phyloP scores from a whole-genome alignment of 2,888 invertebrate genomes.

The Leptinotarsa juncta region DNA sequence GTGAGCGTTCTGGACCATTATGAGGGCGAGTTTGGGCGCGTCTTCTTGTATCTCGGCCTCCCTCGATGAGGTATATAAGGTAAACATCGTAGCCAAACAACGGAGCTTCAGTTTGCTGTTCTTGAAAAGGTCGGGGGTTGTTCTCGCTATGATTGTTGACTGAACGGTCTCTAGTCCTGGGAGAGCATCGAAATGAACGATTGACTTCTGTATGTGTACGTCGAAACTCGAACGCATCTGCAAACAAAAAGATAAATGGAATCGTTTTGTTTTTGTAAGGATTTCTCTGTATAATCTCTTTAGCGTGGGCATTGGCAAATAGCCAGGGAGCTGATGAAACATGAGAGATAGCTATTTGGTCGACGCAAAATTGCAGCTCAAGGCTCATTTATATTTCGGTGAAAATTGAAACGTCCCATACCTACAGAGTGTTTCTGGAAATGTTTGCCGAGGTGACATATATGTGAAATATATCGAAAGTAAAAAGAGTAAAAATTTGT shows the following conservation, averaged over 20 bases:
- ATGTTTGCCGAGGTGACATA: too few species aligned
- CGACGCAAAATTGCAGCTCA: too few species aligned
- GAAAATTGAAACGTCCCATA: too few species aligned
- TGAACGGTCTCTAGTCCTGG: constrained; percentile 60
- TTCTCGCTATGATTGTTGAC: constrained; percentile 58
- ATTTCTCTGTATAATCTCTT: neutral
- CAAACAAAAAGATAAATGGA: constrained; percentile 15
- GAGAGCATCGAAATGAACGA: constrained; percentile 55
- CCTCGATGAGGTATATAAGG: constrained; percentile 57
- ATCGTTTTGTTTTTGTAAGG: constrained; percentile 1
- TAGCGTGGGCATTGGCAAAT: neutral
- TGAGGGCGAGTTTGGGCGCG: constrained; percentile 58
- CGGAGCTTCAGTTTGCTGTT: constrained; percentile 60
- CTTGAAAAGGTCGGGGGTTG: constrained; percentile 60
- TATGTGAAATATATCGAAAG: too few species aligned
- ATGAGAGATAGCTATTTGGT: neutral
- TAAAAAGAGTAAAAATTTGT: too few species aligned
- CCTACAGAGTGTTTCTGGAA: too few species aligned
- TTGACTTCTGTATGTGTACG: constrained; percentile 41
- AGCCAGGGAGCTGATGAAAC: neutral
- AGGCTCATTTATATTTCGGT: too few species aligned
- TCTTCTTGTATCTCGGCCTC: constrained; percentile 61
- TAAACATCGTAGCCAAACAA: constrained; percentile 61
- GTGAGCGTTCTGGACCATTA: constrained; percentile 36
- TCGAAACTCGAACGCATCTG: constrained; percentile 20